These are phyloP conservation scores for Dyspetes luteomarginatus DNA, from an alignment of 2,888 invertebrate species.

Conservation along the genomic window DNA sequence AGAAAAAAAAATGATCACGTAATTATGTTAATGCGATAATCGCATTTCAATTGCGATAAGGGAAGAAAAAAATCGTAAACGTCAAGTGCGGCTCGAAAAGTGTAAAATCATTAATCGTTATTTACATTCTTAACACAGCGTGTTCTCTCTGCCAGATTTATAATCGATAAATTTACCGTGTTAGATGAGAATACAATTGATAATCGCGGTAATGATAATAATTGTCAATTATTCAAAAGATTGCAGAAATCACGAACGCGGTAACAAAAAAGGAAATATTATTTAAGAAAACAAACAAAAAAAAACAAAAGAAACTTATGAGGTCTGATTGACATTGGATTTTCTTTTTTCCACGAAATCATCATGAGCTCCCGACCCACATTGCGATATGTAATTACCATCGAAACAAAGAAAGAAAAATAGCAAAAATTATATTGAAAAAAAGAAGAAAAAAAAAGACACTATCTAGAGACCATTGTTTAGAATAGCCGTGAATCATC, in stretches of 20 bases:
- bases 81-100: not conserved
- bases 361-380: slow-evolving; percentile 36
- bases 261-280: not conserved
- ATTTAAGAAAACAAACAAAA: slow-evolving; percentile 26
- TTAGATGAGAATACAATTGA: slow-evolving; percentile 77
- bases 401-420: not conserved
- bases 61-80: not conserved
- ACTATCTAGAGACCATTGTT: slow-evolving; percentile 51
- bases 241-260: slow-evolving; percentile 35
- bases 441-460: slow-evolving; percentile 16
- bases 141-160: slow-evolving; percentile 81
- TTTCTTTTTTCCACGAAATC: slow-evolving; percentile 1
- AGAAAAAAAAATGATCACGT: slow-evolving; percentile 14
- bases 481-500: slow-evolving; percentile 78
- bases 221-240: slow-evolving; percentile 43
- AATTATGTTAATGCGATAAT: slow-evolving; percentile 32
- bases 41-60: slow-evolving; percentile 34
- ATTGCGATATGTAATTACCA: slow-evolving; percentile 20
- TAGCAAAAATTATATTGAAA: not conserved
- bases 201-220: slow-evolving; percentile 48
- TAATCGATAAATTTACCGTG: slow-evolving; percentile 78
- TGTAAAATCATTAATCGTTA: slow-evolving; percentile 35
- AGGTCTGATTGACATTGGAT: not conserved
- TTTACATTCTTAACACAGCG: slow-evolving; percentile 36
- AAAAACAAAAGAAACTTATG: not conserved